Conservation (phyloP, 2,888 invertebrate genomes). For the Abscondita cerata region DNA sequence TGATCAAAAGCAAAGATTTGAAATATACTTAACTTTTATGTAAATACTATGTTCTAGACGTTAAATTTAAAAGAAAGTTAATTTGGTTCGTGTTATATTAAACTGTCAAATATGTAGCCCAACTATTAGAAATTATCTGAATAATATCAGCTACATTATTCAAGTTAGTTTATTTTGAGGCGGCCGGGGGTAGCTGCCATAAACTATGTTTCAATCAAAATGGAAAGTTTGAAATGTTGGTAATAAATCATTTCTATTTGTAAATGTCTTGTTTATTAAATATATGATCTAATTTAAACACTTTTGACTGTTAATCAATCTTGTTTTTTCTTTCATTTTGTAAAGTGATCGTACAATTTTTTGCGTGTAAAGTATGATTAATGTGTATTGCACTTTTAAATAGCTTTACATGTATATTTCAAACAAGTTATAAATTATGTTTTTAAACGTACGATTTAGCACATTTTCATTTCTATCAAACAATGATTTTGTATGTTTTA, state of each 20-base stretch:
- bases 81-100: background rate
- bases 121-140: slow-evolving; percentile 6
- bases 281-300: slow-evolving; percentile 10
- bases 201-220: slow-evolving; percentile 24
- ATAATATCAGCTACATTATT: background rate
- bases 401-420: too few species aligned
- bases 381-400: too few species aligned
- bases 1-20: too few species aligned
- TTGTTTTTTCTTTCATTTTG: background rate
- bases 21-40: too few species aligned
- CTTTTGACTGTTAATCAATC: background rate
- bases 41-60: too few species aligned
- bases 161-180: slow-evolving; percentile 9
- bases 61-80: too few species aligned
- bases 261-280: slow-evolving; percentile 15
- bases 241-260: slow-evolving; percentile 23
- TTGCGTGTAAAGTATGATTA: background rate
- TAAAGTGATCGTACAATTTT: background rate
- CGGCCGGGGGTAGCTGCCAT: slow-evolving; percentile 14
- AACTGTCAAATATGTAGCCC: background rate
- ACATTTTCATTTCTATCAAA: too few species aligned
- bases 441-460: too few species aligned
- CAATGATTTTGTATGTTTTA: too few species aligned
- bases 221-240: slow-evolving; percentile 8
- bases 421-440: too few species aligned